A percentile compares a stretch with the other conserved stretches of the same genome.
These are phyloP conservation scores for Lumbricus terrestris DNA, from an alignment of 2,888 invertebrate genomes.

Conservation along the genomic window DNA sequence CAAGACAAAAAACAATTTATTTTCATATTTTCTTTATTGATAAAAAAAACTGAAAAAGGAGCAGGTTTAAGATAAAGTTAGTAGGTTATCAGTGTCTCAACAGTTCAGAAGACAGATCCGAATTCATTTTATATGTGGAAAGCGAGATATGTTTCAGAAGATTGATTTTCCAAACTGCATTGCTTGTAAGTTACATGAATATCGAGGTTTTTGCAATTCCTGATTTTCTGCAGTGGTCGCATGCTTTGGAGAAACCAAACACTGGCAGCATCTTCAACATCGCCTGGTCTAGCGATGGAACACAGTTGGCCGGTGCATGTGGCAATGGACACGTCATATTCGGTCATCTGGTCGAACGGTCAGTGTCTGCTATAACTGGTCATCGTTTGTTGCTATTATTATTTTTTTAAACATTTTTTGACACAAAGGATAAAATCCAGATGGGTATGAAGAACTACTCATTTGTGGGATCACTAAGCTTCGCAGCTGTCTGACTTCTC, in stretches of 20 bases:
- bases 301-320: slow-evolving; percentile 91
- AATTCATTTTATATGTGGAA: background rate
- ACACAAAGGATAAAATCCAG: too few relatives aligned
- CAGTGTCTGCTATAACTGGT: slow-evolving; percentile 34
- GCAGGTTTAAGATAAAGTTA: background rate
- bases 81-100: background rate
- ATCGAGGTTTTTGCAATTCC: background rate
- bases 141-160: background rate
- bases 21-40: background rate
- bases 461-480: too few relatives aligned
- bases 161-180: background rate
- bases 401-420: background rate
- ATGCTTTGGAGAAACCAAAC: slow-evolving; percentile 82
- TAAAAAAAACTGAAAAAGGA: background rate
- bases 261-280: slow-evolving; percentile 86
- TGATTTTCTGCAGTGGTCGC: slow-evolving; percentile 76
- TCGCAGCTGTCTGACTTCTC: too few relatives aligned
- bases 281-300: slow-evolving; percentile 93
- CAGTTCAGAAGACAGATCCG: background rate
- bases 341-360: slow-evolving; percentile 86
- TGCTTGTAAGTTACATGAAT: background rate
- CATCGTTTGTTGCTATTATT: background rate
- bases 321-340: slow-evolving; percentile 86
- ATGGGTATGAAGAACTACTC: too few relatives aligned
- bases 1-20: too few relatives aligned